Conservation (phyloP, 2,113 vertebrate species). For the Gopherus evgoodei region DNA sequence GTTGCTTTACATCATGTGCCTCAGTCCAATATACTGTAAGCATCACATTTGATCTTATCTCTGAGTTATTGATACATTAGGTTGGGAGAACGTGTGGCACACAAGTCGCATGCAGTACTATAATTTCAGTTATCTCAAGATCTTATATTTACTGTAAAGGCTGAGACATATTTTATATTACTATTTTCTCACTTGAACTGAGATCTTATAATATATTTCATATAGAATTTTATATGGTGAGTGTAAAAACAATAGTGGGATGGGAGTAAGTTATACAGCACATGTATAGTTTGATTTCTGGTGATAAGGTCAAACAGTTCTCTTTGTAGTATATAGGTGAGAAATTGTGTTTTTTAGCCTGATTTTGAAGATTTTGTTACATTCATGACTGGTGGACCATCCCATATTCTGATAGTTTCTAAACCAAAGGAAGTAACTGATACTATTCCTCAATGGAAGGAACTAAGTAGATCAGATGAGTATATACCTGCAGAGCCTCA, state of each 20-base stretch:
- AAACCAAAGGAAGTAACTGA: slow-evolving; percentile 14
- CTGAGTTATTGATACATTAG: neutral
- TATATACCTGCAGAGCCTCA: fast-evolving
- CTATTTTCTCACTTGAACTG: neutral
- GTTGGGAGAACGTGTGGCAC: neutral
- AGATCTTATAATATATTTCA: neutral
- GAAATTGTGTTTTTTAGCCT: slow-evolving; percentile 69
- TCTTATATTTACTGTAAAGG: neutral
- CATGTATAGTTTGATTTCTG: neutral
- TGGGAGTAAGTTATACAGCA: neutral
- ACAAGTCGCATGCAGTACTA: neutral
- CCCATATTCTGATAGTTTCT: slow-evolving; percentile 68
- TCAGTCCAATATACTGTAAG: neutral
- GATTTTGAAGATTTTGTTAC: slow-evolving; percentile 78
- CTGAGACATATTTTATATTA: neutral
- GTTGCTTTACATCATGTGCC: neutral
- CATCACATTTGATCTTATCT: neutral
- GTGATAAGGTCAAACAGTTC: neutral
- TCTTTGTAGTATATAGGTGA: neutral
- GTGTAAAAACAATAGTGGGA: neutral
- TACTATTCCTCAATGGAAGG: slow-evolving; percentile 53
- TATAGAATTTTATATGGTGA: neutral
- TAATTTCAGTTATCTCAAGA: neutral
- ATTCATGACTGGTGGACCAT: slow-evolving; percentile 70
- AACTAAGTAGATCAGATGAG: neutral